Evolutionary conservation across 2,888 invertebrate genomes (phyloP).

Genomic region (Eugnorisma glareosa): DNA sequence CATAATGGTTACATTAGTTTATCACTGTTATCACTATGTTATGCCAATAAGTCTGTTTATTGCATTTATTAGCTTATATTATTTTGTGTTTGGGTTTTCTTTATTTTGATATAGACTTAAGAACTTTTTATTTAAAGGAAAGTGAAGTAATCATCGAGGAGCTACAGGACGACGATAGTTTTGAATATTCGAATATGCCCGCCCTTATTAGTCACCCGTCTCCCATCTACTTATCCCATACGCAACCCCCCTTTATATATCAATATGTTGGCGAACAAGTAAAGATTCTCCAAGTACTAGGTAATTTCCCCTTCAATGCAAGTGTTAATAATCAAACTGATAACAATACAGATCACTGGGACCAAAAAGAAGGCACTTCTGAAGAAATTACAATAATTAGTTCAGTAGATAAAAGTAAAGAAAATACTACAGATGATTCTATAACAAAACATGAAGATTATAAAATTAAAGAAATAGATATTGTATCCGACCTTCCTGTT

Average conservation of each 20-base stretch:
- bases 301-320: constrained; percentile 81
- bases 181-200: constrained; percentile 87
- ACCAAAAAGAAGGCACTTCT: constrained; percentile 73
- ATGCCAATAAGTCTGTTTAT: constrained; percentile 80
- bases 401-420: constrained; percentile 57
- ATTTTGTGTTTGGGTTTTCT: constrained; percentile 69
- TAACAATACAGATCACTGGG: constrained; percentile 76
- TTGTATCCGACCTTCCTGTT: constrained; percentile 61
- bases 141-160: constrained; percentile 89
- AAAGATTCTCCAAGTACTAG: constrained; percentile 86
- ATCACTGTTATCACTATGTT: constrained; percentile 46
- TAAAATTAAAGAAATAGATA: constrained; percentile 44
- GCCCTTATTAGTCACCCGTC: constrained; percentile 83
- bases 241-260: constrained; percentile 87
- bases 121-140: constrained; percentile 90
- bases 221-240: constrained; percentile 83
- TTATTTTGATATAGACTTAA: constrained; percentile 85
- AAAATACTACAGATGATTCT: constrained; percentile 45
- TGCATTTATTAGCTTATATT: constrained; percentile 85
- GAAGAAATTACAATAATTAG: constrained; percentile 66
- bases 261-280: constrained; percentile 87
- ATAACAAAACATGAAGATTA: constrained; percentile 44
- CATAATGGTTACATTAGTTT: constrained; percentile 22
- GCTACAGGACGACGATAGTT: constrained; percentile 86
- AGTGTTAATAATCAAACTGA: constrained; percentile 73